A percentile compares a stretch with the other conserved stretches of the same genome.
These are phyloP conservation scores for Folsomia manolachei DNA, from an alignment of 2,888 invertebrate genomes.

Conservation along the genomic window DNA sequence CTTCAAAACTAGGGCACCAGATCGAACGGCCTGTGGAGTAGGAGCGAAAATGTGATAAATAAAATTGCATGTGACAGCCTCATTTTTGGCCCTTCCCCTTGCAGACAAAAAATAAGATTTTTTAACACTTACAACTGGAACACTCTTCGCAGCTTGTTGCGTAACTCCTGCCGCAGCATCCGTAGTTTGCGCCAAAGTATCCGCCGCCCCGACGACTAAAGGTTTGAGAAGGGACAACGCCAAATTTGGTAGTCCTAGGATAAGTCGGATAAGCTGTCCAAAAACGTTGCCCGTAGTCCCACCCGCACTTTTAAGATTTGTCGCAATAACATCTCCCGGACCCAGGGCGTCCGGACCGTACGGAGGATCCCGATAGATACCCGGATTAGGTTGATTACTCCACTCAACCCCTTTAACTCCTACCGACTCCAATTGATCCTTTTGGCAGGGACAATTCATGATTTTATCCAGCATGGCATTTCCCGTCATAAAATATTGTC, in stretches of 20 bases:
- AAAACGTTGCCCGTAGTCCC: conserved; percentile 51
- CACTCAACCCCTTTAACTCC: conserved; percentile 51
- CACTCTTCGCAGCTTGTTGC: conserved; percentile 50
- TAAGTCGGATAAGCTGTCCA: conserved; percentile 50
- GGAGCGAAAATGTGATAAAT: no score
- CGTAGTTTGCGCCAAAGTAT: conserved; percentile 51
- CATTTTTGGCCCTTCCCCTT: not conserved
- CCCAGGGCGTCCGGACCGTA: conserved; percentile 51
- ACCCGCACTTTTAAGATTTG: conserved; percentile 50
- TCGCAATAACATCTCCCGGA: conserved; percentile 51
- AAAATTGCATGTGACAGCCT: no score
- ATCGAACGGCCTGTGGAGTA: conserved; percentile 49
- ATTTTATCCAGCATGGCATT: conserved; percentile 51
- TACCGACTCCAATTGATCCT: conserved; percentile 49
- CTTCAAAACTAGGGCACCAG: conserved; percentile 50
- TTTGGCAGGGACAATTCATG: conserved; percentile 51
- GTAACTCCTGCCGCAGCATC: conserved; percentile 51
- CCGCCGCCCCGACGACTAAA: conserved; percentile 51
- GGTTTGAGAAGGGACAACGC: conserved; percentile 49
- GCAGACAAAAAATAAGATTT: not conserved
- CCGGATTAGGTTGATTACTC: conserved; percentile 49
- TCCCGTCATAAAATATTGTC: conserved; percentile 51
- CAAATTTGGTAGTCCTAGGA: conserved; percentile 50
- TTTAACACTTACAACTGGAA: conserved; percentile 50
- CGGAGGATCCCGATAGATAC: conserved; percentile 51